Conservation (phyloP, 2,888 invertebrate genomes). For the Cotesia congregata region DNA sequence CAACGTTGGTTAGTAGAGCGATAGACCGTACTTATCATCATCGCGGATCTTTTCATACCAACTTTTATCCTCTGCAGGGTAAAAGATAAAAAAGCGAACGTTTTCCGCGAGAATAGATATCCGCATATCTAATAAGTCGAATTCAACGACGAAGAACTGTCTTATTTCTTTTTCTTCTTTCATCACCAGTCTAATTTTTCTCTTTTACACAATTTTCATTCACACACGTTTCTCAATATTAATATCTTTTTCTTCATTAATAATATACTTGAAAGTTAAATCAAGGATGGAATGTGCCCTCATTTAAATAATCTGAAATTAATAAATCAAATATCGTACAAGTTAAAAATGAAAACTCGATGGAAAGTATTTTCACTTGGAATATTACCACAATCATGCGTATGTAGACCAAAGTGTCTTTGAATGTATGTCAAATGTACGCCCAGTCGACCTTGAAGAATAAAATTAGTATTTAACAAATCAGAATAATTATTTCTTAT, state of each 20-base stretch:
- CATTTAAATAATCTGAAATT: neutral
- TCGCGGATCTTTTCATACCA: conserved; percentile 46
- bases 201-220: conserved; percentile 28
- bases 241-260: neutral
- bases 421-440: conserved; percentile 15
- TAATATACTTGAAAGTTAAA: conserved; percentile 20
- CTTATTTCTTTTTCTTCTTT: conserved; percentile 13
- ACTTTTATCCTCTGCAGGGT: conserved; percentile 4
- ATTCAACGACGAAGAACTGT: conserved; percentile 30
- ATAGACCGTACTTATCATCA: conserved; percentile 59
- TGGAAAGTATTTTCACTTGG: conserved; percentile 29
- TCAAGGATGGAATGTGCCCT: neutral
- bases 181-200: conserved; percentile 23
- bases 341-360: conserved; percentile 20
- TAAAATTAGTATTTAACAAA: neutral
- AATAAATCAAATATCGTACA: conserved; percentile 3
- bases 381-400: conserved; percentile 7
- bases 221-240: neutral
- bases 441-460: conserved; percentile 19
- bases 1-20: conserved; percentile 60
- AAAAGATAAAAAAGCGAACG: conserved; percentile 33
- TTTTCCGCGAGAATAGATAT: conserved; percentile 35
- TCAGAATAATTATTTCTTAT: neutral
- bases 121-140: conserved; percentile 33
- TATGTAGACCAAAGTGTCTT: conserved; percentile 20